Conservation (phyloP, 2,888 invertebrate genomes). For the Tetragonula carbonaria region DNA sequence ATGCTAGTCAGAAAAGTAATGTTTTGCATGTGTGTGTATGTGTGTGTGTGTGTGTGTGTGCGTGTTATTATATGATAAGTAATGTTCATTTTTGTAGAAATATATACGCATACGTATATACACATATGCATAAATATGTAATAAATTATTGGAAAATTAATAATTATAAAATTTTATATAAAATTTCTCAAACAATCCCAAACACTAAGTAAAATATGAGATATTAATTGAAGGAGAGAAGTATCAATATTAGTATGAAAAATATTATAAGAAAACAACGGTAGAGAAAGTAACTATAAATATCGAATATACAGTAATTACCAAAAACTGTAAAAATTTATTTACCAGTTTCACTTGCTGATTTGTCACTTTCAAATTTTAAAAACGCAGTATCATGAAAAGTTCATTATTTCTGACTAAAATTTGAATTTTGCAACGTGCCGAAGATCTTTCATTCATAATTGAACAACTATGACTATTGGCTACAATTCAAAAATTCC, state of each 20-base stretch:
- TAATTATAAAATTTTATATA: neutral
- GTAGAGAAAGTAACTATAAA: neutral
- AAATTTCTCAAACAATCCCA: neutral
- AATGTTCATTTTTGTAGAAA: slow-evolving; percentile 67
- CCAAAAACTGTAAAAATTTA: neutral
- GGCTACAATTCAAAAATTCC: neutral
- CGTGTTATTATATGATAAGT: slow-evolving; percentile 43
- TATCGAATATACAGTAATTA: neutral
- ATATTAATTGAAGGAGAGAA: neutral
- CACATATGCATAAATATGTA: slow-evolving; percentile 29
- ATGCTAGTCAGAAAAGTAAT: slow-evolving; percentile 46
- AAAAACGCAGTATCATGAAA: neutral
- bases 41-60: neutral
- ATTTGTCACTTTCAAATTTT: neutral
- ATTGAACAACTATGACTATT: neutral
- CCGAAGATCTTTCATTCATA: neutral
- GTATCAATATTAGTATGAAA: neutral
- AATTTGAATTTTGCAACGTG: neutral
- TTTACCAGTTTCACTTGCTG: neutral
- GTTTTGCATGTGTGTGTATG: slow-evolving; percentile 33
- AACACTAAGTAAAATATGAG: neutral
- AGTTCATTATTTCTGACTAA: neutral
- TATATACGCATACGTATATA: slow-evolving; percentile 34
- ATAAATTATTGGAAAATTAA: slow-evolving; percentile 51
- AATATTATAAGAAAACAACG: neutral